Evolutionary conservation across 1,140 invertebrate genomes (phyloP), one percentile per base, ranked within the genome.

Genomic region (Drosophila equinoxialis): DNA sequence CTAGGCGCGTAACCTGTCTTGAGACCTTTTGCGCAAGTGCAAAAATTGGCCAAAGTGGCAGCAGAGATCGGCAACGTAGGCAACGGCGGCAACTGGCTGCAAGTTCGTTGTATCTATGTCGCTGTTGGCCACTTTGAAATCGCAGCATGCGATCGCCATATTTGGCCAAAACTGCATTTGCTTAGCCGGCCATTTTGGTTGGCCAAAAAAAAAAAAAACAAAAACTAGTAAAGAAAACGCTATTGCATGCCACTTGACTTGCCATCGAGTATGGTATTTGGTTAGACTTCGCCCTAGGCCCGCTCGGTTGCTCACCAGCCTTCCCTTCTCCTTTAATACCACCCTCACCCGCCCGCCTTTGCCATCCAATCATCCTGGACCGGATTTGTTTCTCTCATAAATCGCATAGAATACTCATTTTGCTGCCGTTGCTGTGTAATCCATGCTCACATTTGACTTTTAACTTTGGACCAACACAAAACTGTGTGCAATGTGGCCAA

Each of bases 21-120:
- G 55, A 90, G 84, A 89, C 84, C 84, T 89, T 89, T 90, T 90
- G 85, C 84, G 81, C 85, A 89, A 90, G 85, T 89, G 85, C 84
- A 87, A 84, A 87, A 87, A 87, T 87, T 87, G 80, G 77, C 84
- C 80, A 87, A 89, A 86, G 70, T 73, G 73, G 66, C 81, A 41
- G 67, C 62, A 37, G 30, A 51, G 30, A 42, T 14, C 66, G 14
- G 45, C 68, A 57, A 37, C 35, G 5, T 8, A 0, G 35, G 35
- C 35, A 10, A 37, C 35, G 35, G 54, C 61, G 14, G 45, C 45
- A 84, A 76, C 77, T 69, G 26, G 45, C 58, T 30, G 41, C 60
- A 54, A 79, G 54, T 60, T 72, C 45, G 45, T 51, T 51, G 48
- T 79, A 86, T 85, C 79, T 85, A 69, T 82, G 79, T 79, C 68